Evolutionary conservation across 1,140 invertebrate genomes (phyloP), one percentile per base, ranked within the genome.

Genomic region (Parasteatoda tepidariorum): DNA sequence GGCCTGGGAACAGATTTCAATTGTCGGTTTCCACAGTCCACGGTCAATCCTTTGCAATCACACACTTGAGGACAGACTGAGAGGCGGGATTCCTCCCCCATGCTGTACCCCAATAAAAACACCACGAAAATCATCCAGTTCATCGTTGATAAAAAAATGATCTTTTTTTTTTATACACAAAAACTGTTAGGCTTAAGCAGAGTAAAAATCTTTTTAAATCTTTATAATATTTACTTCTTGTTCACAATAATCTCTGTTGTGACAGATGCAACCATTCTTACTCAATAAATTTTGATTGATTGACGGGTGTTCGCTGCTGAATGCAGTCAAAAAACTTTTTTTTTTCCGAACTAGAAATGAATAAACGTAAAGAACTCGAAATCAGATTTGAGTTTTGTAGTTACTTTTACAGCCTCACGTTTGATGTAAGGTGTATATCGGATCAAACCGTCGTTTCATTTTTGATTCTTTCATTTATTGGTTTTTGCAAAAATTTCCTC

Each of bases 11-110:
- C 93, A 87, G 93, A 92, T n/a, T 92, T 92, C 48, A 97, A 90
- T 62, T 92, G 93, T 28, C 94, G 91, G 87, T 94, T 93, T 55
- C 94, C 93, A 88, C 95, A 97, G 88, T 96, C 94, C 31, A 95
- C 92, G 62, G 93, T 93, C 67, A 93, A 90, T 74, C 93, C 93
- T 75, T 92, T 91, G 88, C 95, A 97, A 85, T 92, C 91, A 89
- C 95, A 96, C 22, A 93, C 92, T 90, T 92, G 92, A 6, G 95
- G 95, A 89, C 95, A 97, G 22, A 66, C 68, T 28, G 85, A 71
- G 26, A 86, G 48, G 0, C 82, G 75, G 24, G 64, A 84, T 41
- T 82, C 85, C 26, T 85, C 82, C 61, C 64, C 79, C 13, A 61
- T 5, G 18, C 33, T 11, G 62, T 31, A 34, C 78, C 78, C 78